Evolutionary conservation across 2,888 invertebrate species (phyloP).

Genomic region (Hypercompe scribonia): DNA sequence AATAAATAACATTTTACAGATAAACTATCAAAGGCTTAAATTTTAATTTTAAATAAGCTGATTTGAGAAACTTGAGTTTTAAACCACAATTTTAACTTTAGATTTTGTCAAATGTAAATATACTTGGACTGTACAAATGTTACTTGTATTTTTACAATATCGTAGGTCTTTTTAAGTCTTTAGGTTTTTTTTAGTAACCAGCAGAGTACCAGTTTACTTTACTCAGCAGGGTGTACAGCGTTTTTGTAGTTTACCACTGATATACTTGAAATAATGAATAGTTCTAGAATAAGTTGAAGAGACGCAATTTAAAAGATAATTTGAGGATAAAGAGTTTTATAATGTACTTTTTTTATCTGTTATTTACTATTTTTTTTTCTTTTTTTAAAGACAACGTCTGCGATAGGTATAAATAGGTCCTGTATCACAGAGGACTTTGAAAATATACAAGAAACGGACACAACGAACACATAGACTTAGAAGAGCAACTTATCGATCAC

Average conservation of each 20-base stretch:
- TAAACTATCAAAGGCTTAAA: slow-evolving; percentile 26
- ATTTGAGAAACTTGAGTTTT: slow-evolving; percentile 16
- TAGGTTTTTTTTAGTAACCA: no score
- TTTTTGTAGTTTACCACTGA: slow-evolving; percentile 27
- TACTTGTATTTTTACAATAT: slow-evolving; percentile 8
- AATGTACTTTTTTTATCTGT: not conserved
- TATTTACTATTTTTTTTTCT: not conserved
- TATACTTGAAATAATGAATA: slow-evolving; percentile 22
- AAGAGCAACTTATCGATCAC: no score
- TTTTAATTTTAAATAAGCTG: slow-evolving; percentile 32
- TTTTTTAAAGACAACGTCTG: no score
- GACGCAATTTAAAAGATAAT: not conserved
- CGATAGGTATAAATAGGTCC: no score
- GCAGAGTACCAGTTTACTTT: no score
- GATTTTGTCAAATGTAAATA: slow-evolving; percentile 19
- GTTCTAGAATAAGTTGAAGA: not conserved
- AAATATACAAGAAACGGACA: no score
- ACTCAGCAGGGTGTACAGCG: slow-evolving; percentile 23
- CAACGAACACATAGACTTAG: no score
- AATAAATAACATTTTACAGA: slow-evolving; percentile 48
- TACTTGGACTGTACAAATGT: slow-evolving; percentile 21
- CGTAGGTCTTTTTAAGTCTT: slow-evolving; percentile 33
- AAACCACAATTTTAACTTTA: slow-evolving; percentile 22
- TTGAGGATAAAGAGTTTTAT: not conserved
- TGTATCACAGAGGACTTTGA: no score